Conservation (phyloP, 2,888 invertebrate genomes). For the Teleiodes luculella region DNA sequence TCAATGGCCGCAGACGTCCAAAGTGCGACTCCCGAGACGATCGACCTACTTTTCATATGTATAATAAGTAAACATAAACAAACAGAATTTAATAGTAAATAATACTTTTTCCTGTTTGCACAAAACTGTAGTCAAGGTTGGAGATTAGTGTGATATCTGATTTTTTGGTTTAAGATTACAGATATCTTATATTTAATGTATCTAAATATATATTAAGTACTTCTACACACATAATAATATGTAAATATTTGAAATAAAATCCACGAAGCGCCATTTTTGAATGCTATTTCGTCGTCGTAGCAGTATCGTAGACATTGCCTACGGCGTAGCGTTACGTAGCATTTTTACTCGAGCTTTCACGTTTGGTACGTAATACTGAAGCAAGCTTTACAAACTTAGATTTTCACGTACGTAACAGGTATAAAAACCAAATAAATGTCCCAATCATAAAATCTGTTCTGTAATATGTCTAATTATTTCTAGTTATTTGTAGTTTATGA, state of each 20-base stretch:
- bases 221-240: too few species aligned
- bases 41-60: conserved; percentile 48
- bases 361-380: too few species aligned
- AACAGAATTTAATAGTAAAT: neutral
- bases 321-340: neutral
- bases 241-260: too few species aligned
- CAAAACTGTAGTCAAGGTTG: neutral
- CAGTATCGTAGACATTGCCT: neutral
- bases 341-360: neutral
- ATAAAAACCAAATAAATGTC: too few species aligned
- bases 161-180: neutral
- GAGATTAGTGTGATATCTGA: neutral
- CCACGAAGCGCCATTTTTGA: neutral
- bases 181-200: too few species aligned
- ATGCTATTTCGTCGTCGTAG: neutral
- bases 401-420: too few species aligned
- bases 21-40: conserved; percentile 59
- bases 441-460: too few species aligned
- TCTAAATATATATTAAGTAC: too few species aligned
- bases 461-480: too few species aligned
- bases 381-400: too few species aligned
- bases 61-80: neutral
- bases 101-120: too few species aligned
- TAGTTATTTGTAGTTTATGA: too few species aligned
- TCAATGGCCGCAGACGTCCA: conserved; percentile 55